Percentiles rank a stretch among this genome's conserved stretches.
Evolutionary conservation across 2,113 vertebrate species (phyloP).

Genomic region (Bothrops jararaca): DNA sequence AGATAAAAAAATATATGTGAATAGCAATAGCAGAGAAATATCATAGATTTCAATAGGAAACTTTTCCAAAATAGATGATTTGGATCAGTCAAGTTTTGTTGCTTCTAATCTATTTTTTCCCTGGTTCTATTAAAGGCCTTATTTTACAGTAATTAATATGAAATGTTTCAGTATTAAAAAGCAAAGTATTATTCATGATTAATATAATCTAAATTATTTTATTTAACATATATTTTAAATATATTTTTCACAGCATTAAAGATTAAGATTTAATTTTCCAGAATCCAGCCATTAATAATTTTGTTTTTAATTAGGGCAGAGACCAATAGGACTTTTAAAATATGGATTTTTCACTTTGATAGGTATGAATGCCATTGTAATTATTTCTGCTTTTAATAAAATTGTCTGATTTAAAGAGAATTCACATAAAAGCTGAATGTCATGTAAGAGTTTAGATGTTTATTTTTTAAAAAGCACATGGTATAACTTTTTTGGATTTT

Average conservation of each 20-base stretch:
- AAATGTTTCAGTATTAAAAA: not conserved
- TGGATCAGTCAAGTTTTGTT: not conserved
- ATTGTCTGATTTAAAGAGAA: not conserved
- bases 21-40: not conserved
- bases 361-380: constrained; percentile 3
- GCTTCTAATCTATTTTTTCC: constrained; percentile 13
- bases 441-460: not conserved
- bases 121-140: not conserved
- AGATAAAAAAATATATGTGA: constrained; percentile 21
- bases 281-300: constrained; percentile 23
- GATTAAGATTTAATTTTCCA: not conserved
- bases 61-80: not conserved
- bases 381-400: constrained; percentile 10
- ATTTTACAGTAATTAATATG: constrained; percentile 2
- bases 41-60: constrained; percentile 1
- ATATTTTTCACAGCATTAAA: constrained; percentile 7
- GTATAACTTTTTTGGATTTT: not conserved
- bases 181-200: constrained; percentile 4
- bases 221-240: not conserved
- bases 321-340: not conserved
- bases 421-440: not conserved
- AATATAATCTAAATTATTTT: constrained; percentile 4
- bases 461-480: not conserved
- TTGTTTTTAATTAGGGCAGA: not conserved
- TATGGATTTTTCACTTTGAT: not conserved